Conservation (phyloP, 2,888 invertebrate genomes). For the Ecdyonurus torrentis region DNA sequence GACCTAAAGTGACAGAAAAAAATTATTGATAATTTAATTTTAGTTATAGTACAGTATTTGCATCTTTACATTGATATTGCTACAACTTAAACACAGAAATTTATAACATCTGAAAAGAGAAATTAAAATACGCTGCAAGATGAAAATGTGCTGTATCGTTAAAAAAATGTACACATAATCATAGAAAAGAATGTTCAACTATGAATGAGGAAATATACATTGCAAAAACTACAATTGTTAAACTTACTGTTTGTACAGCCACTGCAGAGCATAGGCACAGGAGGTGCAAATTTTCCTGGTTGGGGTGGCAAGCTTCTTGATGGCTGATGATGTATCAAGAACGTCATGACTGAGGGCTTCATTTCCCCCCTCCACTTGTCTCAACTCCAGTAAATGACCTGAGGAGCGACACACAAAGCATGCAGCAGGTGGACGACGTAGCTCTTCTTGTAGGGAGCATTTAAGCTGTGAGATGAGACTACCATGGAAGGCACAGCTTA, state of each 20-base stretch:
- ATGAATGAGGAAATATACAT: too few species aligned
- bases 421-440: neutral
- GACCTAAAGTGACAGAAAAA: too few species aligned
- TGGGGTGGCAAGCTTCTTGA: neutral
- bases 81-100: too few species aligned
- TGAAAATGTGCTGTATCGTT: too few species aligned
- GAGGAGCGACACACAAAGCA: neutral
- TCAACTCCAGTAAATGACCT: neutral
- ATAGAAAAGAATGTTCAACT: too few species aligned
- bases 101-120: too few species aligned
- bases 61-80: too few species aligned
- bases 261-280: conserved; percentile 2
- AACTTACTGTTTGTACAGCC: neutral
- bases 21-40: too few species aligned
- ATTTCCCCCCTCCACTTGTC: neutral
- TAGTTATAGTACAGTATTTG: too few species aligned
- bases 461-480: neutral
- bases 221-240: too few species aligned
- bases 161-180: too few species aligned
- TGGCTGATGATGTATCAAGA: neutral
- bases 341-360: neutral
- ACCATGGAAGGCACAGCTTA: neutral
- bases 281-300: neutral
- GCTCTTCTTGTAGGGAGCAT: neutral
- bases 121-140: too few species aligned